phyloP scores from a whole-genome alignment of 2,888 invertebrate species.

The Tryphoninae sp. region DNA sequence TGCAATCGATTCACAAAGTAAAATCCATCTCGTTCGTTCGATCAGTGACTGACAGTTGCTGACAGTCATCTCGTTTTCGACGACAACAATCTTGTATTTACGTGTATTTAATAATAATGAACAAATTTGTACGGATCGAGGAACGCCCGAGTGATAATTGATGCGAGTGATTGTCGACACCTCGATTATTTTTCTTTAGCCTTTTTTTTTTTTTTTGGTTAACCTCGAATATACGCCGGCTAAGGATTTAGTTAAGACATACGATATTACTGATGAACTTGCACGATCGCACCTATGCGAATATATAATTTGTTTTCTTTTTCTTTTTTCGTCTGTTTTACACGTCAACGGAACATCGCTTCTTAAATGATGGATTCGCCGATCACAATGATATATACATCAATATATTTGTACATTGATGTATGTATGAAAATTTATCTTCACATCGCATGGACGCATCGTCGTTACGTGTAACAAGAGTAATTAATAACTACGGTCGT shows the following conservation, averaged over 20 bases:
- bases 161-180: constrained; percentile 56
- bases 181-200: constrained; percentile 36
- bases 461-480: constrained; percentile 38
- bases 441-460: constrained; percentile 51
- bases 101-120: constrained; percentile 25
- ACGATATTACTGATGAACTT: constrained; percentile 14
- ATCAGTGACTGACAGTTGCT: not conserved
- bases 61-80: not conserved
- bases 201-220: constrained; percentile 7
- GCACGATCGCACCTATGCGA: constrained; percentile 8
- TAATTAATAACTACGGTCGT: constrained; percentile 47
- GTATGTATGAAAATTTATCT: constrained; percentile 15
- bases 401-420: constrained; percentile 22
- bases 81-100: constrained; percentile 13
- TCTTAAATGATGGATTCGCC: constrained; percentile 21
- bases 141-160: constrained; percentile 27
- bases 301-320: constrained; percentile 15
- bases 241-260: not conserved
- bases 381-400: constrained; percentile 30
- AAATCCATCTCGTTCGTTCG: not conserved
- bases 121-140: constrained; percentile 27
- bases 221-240: not conserved
- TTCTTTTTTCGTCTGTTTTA: constrained; percentile 9
- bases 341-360: constrained; percentile 19
- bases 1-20: not conserved